Evolutionary conservation across 2,888 invertebrate genomes (phyloP).

Genomic region (Tricholauxania praeusta): DNA sequence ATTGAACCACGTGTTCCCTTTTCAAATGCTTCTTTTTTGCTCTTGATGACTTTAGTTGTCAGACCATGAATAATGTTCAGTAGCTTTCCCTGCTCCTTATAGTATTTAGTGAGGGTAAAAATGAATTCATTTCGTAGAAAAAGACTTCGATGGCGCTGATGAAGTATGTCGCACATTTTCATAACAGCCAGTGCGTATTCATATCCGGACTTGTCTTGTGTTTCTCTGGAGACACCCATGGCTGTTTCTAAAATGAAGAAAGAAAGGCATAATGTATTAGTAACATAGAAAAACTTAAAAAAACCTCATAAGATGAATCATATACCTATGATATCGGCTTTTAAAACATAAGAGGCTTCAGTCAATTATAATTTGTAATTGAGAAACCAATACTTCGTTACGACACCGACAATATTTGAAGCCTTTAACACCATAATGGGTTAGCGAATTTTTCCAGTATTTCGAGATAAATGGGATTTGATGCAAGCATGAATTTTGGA

Average conservation of each 20-base stretch:
- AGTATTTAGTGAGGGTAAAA: slow-evolving; percentile 82
- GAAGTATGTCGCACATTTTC: slow-evolving; percentile 90
- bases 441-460: too few relatives aligned
- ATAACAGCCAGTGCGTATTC: slow-evolving; percentile 91
- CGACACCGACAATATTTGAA: too few relatives aligned
- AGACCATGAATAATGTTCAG: slow-evolving; percentile 83
- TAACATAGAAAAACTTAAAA: too few relatives aligned
- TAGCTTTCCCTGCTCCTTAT: slow-evolving; percentile 80
- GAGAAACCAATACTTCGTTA: too few relatives aligned
- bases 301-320: too few relatives aligned
- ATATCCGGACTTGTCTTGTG: slow-evolving; percentile 84
- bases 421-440: too few relatives aligned
- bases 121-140: slow-evolving; percentile 83
- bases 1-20: slow-evolving; percentile 72
- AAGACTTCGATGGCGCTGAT: slow-evolving; percentile 83
- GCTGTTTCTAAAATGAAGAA: slow-evolving; percentile 76
- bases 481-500: too few relatives aligned
- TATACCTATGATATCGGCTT: too few relatives aligned
- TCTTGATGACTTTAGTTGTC: slow-evolving; percentile 82
- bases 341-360: too few relatives aligned
- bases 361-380: too few relatives aligned
- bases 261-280: too few relatives aligned
- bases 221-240: slow-evolving; percentile 87
- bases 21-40: slow-evolving; percentile 81
- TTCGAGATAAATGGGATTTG: too few relatives aligned